Conservation (phyloP, 2,888 invertebrate genomes). For the Micoletzkya japonica region DNA sequence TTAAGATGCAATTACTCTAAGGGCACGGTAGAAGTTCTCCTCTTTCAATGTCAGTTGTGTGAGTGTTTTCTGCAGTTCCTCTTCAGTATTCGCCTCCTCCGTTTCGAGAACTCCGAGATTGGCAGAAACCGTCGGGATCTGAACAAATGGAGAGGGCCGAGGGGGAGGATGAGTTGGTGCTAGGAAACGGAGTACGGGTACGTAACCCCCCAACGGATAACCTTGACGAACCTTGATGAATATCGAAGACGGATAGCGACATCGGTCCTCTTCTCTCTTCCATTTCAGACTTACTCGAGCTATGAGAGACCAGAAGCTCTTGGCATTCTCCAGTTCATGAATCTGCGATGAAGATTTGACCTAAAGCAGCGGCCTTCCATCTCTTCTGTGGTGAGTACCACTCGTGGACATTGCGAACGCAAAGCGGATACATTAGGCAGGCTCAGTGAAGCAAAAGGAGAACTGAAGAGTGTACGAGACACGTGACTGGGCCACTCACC, state of each 20-base stretch:
- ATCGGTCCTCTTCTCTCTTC: constrained; percentile 2
- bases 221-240: constrained; percentile 22
- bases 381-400: too few species aligned
- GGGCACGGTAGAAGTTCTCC: constrained; percentile 10
- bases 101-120: neutral
- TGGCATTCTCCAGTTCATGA: constrained; percentile 10
- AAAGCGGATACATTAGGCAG: too few species aligned
- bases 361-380: too few species aligned
- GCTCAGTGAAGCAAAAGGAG: too few species aligned
- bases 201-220: neutral
- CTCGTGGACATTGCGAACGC: too few species aligned
- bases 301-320: constrained; percentile 28
- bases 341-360: too few species aligned
- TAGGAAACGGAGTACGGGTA: too few species aligned
- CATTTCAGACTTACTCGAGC: constrained; percentile 19
- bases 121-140: constrained; percentile 13
- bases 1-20: constrained; percentile 3
- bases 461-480: too few species aligned
- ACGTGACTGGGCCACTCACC: too few species aligned
- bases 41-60: constrained; percentile 19
- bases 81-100: too few species aligned
- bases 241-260: constrained; percentile 2
- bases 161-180: too few species aligned
- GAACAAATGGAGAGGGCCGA: neutral
- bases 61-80: constrained; percentile 9